These are phyloP conservation scores for Poecilus cupreus DNA, from an alignment of 2,888 invertebrate genomes.

Conservation along the genomic window DNA sequence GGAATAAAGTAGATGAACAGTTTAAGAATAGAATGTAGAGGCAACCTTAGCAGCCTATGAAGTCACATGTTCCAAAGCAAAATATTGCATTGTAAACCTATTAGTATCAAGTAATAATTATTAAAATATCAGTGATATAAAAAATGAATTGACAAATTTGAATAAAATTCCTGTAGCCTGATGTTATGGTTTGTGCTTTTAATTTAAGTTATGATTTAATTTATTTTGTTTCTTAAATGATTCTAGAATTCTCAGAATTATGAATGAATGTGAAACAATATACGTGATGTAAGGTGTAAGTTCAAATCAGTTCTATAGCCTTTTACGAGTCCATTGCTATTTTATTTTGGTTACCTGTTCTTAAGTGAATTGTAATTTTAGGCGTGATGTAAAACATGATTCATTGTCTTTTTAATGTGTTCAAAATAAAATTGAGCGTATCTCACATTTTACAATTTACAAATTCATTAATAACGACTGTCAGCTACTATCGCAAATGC, in stretches of 20 bases:
- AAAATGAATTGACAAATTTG: too few species aligned
- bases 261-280: not conserved
- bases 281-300: not conserved
- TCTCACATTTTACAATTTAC: not conserved
- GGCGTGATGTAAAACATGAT: conserved; percentile 3
- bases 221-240: not conserved
- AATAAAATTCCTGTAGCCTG: too few species aligned
- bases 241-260: not conserved
- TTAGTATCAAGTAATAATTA: too few species aligned
- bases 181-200: too few species aligned
- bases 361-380: not conserved
- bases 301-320: not conserved
- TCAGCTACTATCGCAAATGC: conserved; percentile 16
- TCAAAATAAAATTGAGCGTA: conserved; percentile 12
- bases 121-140: too few species aligned
- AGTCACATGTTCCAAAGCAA: too few species aligned
- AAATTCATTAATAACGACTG: conserved; percentile 11
- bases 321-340: not conserved
- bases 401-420: not conserved
- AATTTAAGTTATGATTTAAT: not conserved
- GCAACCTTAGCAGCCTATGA: too few species aligned
- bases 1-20: too few species aligned
- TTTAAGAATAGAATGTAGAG: too few species aligned
- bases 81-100: too few species aligned
- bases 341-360: not conserved